phyloP scores from a whole-genome alignment of 1,140 invertebrate genomes.

The Drosophila santomea region DNA sequence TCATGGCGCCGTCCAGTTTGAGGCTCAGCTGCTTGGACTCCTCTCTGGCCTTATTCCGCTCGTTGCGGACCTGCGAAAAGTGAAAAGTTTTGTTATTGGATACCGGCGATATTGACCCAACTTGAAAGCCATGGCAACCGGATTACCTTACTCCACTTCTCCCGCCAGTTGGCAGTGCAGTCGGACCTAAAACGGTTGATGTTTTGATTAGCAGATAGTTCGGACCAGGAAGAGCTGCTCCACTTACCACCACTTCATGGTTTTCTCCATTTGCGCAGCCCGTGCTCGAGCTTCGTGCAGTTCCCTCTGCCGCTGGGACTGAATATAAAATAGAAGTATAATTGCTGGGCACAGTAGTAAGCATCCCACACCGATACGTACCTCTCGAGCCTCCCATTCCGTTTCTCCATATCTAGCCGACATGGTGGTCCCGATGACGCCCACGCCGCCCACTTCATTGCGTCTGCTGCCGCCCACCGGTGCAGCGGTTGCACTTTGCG shows the following conservation, averaged over 20 bases:
- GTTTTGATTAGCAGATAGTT: slow-evolving; percentile 11
- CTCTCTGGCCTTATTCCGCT: slow-evolving; percentile 94
- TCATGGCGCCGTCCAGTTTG: slow-evolving; percentile 91
- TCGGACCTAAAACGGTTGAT: slow-evolving; percentile 87
- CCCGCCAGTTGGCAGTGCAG: slow-evolving; percentile 89
- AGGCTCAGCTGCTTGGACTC: slow-evolving; percentile 92
- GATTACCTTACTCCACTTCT: slow-evolving; percentile 97
- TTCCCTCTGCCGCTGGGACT: slow-evolving; percentile 91
- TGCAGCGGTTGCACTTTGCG: slow-evolving; percentile 54
- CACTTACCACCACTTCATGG: slow-evolving; percentile 95
- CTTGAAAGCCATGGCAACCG: slow-evolving; percentile 54
- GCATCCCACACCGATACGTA: slow-evolving; percentile 50
- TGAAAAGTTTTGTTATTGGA: slow-evolving; percentile 30
- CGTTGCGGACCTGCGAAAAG: slow-evolving; percentile 89
- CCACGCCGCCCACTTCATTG: slow-evolving; percentile 52
- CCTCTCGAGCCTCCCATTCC: slow-evolving; percentile 90
- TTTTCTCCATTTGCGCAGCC: slow-evolving; percentile 99
- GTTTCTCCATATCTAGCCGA: slow-evolving; percentile 86
- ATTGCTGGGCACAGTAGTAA: not conserved
- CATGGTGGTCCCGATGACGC: slow-evolving; percentile 51
- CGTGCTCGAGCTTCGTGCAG: slow-evolving; percentile 95
- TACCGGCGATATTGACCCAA: slow-evolving; percentile 61
- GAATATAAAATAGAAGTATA: not conserved
- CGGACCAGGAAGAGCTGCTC: too few relatives aligned
- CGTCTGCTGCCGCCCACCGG: slow-evolving; percentile 48